Evolutionary conservation across 2,113 vertebrate genomes (phyloP), one percentile per base, ranked within the genome.

Genomic region (Ochotona curzoniae): DNA sequence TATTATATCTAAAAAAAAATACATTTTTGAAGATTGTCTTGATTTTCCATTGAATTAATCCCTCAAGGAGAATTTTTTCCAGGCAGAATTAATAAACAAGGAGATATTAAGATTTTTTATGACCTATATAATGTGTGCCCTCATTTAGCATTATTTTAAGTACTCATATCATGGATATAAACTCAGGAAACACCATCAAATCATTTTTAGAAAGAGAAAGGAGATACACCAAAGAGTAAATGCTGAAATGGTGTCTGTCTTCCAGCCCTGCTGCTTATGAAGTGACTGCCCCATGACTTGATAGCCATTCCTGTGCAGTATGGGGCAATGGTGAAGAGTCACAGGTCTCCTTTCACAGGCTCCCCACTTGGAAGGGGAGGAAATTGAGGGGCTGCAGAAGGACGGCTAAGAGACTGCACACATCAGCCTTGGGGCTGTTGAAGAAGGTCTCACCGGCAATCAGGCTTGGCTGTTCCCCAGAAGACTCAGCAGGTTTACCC

Each of bases 131-230:
- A 54, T 82, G 54, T 95, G 69, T 92, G 87, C 84, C 94, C 79
- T 97, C 94, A 91, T 96, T 94, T 94, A 95, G 89, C 70, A 95
- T 95, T 93, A 96, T 95, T 96, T 95, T 81, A 94, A 18, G 76
- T 90, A 73, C 88, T 95, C 69, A 87, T 87, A 85, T 74, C 20
- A 44, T 35, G 78, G 60, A 54, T 87, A 79, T 93, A 87, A 94
- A 82, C 79, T 47, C 25, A 87, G 92, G 92, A 83, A 93, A 91
- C 15, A 32, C 63, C 73, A 51, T 85, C 47, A 67, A 69, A 66
- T 82, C 49, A 12, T 83, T 60, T 79, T 93, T 90, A 73, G 67
- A 95, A 96, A 28, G 35, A 95, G 60, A 54, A 64, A 38, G 35
- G 32, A 49, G 74, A 69, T 61, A 66, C 38, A 66, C 61, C 74